These are phyloP conservation scores for Amblyopsis rosae DNA, from an alignment of 2,113 vertebrate genomes.

Conservation along the genomic window DNA sequence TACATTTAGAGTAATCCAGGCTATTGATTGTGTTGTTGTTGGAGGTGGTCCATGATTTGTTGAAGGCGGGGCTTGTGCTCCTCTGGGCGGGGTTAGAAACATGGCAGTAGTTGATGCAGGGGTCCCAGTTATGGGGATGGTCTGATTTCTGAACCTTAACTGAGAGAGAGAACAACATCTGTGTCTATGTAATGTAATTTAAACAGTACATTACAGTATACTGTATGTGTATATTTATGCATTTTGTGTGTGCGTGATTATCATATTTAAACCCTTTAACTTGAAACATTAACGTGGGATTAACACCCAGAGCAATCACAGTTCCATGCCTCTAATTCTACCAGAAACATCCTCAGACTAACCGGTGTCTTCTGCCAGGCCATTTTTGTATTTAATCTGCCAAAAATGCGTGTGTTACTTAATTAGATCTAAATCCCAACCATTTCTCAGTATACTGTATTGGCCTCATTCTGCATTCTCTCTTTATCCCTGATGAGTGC, in stretches of 20 bases:
- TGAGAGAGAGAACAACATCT: conserved; percentile 36
- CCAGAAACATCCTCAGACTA: conserved; percentile 31
- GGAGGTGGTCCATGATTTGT: conserved; percentile 66
- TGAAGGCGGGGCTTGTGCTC: conserved; percentile 61
- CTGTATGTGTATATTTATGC: not conserved
- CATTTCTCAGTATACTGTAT: too few relatives aligned
- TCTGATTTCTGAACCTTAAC: conserved; percentile 74
- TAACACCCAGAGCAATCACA: conserved; percentile 31
- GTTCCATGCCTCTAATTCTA: conserved; percentile 31
- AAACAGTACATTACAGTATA: conserved; percentile 15
- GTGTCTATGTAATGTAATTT: conserved; percentile 3
- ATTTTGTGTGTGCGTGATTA: conserved; percentile 3
- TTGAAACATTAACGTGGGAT: conserved; percentile 30
- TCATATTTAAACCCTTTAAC: conserved; percentile 19
- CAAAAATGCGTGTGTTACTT: too few relatives aligned
- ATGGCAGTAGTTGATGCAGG: conserved; percentile 66
- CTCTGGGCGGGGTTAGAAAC: conserved; percentile 55
- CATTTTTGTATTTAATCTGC: too few relatives aligned
- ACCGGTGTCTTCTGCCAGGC: not conserved
- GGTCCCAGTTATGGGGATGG: conserved; percentile 70
- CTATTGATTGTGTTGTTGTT: conserved; percentile 71
- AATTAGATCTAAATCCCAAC: too few relatives aligned
- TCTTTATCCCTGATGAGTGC: too few relatives aligned
- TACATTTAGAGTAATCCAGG: conserved; percentile 73
- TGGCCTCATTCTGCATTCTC: too few relatives aligned